Percentiles rank a stretch among this genome's conserved stretches.
Evolutionary conservation across 2,888 invertebrate species (phyloP).

Genomic region (Hermaeophaga mercurialis): DNA sequence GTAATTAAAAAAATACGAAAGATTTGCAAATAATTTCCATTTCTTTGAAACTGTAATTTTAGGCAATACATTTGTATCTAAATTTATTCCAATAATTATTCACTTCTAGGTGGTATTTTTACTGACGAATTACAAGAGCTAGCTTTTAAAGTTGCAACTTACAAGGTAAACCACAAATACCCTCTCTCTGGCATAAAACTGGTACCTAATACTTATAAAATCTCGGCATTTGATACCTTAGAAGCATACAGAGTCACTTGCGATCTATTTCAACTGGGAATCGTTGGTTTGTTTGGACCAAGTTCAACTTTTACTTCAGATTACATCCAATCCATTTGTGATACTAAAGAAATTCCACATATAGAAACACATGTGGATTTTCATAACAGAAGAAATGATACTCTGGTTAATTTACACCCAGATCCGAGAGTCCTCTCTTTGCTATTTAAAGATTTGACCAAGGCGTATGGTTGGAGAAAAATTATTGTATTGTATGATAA

Average conservation of each 20-base stretch:
- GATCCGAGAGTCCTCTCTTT: conserved; percentile 69
- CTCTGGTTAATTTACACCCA: conserved; percentile 85
- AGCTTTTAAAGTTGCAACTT: conserved; percentile 40
- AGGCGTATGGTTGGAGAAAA: conserved; percentile 76
- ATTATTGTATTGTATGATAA: conserved; percentile 84
- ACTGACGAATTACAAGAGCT: conserved; percentile 38
- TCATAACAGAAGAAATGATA: conserved; percentile 39
- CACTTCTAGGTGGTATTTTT: conserved; percentile 42
- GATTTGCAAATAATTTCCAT: too few species aligned
- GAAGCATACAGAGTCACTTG: conserved; percentile 36
- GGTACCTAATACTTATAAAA: conserved; percentile 29
- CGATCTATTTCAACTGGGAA: conserved; percentile 55
- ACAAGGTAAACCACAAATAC: conserved; percentile 37
- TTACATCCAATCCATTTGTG: conserved; percentile 70
- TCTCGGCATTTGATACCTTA: conserved; percentile 37
- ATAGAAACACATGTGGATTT: conserved; percentile 69
- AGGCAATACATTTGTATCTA: too few species aligned
- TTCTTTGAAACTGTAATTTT: too few species aligned
- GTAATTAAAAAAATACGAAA: too few species aligned
- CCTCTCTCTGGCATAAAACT: conserved; percentile 33
- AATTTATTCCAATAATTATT: too few species aligned
- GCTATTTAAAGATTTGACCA: conserved; percentile 72
- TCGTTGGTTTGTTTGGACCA: conserved; percentile 70
- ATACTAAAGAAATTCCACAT: conserved; percentile 61
- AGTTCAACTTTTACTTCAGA: conserved; percentile 61